Evolutionary conservation across 2,797 vertebrate genomes (phyloP).

Genomic region (Choloepus didactylus): DNA sequence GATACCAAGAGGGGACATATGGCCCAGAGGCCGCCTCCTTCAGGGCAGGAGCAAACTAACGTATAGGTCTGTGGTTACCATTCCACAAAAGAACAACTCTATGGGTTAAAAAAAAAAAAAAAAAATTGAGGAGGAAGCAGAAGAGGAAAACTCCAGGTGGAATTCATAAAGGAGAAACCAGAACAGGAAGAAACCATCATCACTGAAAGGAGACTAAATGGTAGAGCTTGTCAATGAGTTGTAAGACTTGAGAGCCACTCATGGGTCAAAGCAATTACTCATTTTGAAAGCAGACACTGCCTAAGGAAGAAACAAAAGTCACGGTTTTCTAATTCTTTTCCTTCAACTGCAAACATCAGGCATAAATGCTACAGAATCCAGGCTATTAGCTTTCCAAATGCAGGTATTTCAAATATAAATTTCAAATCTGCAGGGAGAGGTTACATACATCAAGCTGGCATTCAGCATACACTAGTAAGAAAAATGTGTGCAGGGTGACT

Average conservation of each 20-base stretch:
- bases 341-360: not conserved
- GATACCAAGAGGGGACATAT: too few species aligned
- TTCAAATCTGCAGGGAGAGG: accelerated
- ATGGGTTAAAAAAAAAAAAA: accelerated
- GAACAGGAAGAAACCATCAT: not conserved
- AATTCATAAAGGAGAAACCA: not conserved
- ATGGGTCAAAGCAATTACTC: accelerated
- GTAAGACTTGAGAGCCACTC: accelerated
- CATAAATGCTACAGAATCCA: accelerated
- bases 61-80: not conserved
- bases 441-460: accelerated
- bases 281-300: not conserved
- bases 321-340: too few species aligned
- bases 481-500: accelerated
- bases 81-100: accelerated
- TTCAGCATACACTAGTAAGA: accelerated
- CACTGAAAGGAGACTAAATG: not conserved
- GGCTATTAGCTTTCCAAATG: accelerated
- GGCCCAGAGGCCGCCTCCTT: too few species aligned
- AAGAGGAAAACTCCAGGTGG: not conserved
- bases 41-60: too few species aligned
- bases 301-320: not conserved
- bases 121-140: accelerated
- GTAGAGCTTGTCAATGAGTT: not conserved
- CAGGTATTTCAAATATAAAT: not conserved